Base-by-base conservation (phyloP, 2,113 vertebrate species). In the Podocnemis expansa region DNA sequence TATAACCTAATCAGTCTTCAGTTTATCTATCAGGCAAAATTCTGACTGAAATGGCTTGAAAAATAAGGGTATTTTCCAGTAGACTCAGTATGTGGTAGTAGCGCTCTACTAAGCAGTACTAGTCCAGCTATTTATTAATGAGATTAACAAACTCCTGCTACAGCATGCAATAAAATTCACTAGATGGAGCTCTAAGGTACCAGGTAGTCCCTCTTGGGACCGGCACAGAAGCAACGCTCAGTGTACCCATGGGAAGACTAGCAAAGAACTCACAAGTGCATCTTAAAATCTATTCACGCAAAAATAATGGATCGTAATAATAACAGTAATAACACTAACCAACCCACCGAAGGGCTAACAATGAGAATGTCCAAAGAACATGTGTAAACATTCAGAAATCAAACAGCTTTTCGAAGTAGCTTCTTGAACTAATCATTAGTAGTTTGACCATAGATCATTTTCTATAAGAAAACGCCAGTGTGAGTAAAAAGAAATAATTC, bases 101-200 rank as follows among this genome's bases (percentile, higher is more conserved):
- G 6, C 3, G 14, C 41, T 45, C 47, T 45, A 29, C 43, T 29
- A 45, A 45, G 45, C 41, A 45, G 43, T 45, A 12, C 24, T 43
- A 43, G 27, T 76, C 27, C 34, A 6, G 54, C 0, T 0, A 34
- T 73, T 16, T 21, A 6, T 0, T 78, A 47, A 78, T 0, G 78
- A 52, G 60, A 2, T 6, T 58, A 4, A 25, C 2, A 27, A 8
- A 5, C 13, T 82, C n/a, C 19, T 55, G 78, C 79, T 87, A 38
- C 80, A 92, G 43, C 45, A 16, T 29, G 34, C 52, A 82, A 0
- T 4, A 22, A 3, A 49, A 9, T 80, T 90, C 97, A 93, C 96
- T 96, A 97, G 97, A 85, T 96, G 97, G 97, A 96, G 97, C 97
- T 97, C 96, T 92, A 95, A 95, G 90, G 96, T 94, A 54, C 86